Evolutionary conservation across 1,140 invertebrate genomes (phyloP), one percentile per base, ranked within the genome.

Genomic region (Coptotermes formosanus): DNA sequence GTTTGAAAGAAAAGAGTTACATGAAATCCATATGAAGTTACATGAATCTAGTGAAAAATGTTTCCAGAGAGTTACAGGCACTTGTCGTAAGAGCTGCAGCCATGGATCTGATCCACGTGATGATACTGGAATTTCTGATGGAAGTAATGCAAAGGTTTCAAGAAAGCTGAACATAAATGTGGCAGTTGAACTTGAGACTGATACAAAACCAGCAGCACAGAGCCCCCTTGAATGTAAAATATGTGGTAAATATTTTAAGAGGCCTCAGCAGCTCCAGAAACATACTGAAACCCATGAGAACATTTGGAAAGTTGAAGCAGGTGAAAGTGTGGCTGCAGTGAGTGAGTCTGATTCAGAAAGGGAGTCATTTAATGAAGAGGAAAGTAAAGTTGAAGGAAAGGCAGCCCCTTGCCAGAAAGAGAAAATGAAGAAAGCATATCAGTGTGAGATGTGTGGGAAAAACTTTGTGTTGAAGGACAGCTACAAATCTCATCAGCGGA

Each of bases 401-500:
- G 16, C 44, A 45, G 32, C 23, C 3, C 9, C 44, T 55, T 4
- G 32, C n/a, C n/a, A 14, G 82, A 83, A 83, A 55, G n/a, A 45
- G 32, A 55, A 55, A 55, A 43, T 12, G 16, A 32, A 64, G 45
- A 52, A 19, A 64, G 45, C 44, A 21, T 59, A 84, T 43, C 55
- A 48, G 0, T 85, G 85, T 81, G 14, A 44, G 19, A 81, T 75
- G 7, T 85, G 85, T 81, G 44, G 48, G 8, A 85, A 85, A 64
- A 85, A 81, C 30, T 81, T 85, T 11, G 11, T 16, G 6, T 23
- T 81, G 44, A 81, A 81, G 30, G 85, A 85, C 30, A 85, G 85
- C 32, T 85, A 82, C 21, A 85, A 81, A 21, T 69, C 85, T 21
- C 95, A 95, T 89, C 92, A 93, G 86, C 91, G 94, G 83, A 95